Conservation (phyloP, 2,113 vertebrate species). For the Serinus canaria region DNA sequence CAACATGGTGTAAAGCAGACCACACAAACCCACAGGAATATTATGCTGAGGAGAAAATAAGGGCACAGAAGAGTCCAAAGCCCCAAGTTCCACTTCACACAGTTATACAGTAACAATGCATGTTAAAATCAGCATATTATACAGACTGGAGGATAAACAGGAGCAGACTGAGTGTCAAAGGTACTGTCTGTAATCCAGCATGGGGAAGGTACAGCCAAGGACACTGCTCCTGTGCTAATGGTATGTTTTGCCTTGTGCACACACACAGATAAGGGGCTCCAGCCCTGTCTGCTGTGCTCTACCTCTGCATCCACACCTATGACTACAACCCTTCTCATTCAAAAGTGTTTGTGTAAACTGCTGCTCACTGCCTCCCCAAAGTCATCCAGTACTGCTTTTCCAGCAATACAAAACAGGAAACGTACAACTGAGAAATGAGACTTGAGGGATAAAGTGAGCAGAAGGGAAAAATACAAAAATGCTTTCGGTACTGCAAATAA, state of each 20-base stretch:
- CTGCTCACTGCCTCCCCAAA: neutral
- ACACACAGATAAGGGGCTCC: neutral
- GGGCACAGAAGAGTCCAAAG: neutral
- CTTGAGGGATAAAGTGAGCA: neutral
- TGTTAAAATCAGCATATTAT: neutral
- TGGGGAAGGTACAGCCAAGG: neutral
- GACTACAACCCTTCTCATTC: neutral
- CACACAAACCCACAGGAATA: neutral
- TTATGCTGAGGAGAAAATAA: neutral
- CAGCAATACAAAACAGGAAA: neutral
- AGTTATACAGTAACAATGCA: neutral
- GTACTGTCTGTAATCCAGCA: neutral
- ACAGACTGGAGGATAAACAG: neutral
- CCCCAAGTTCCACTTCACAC: neutral
- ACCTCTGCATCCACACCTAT: neutral
- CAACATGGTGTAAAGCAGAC: neutral
- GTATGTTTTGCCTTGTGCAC: neutral
- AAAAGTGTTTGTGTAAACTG: neutral
- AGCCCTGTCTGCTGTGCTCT: neutral
- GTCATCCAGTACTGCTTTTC: neutral
- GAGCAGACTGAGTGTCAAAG: neutral
- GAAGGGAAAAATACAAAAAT: neutral
- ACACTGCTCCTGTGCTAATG: neutral
- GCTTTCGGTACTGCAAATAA: neutral
- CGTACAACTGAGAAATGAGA: neutral